Conservation (phyloP, 2,888 invertebrate genomes). For the Endotricha flammealis region DNA sequence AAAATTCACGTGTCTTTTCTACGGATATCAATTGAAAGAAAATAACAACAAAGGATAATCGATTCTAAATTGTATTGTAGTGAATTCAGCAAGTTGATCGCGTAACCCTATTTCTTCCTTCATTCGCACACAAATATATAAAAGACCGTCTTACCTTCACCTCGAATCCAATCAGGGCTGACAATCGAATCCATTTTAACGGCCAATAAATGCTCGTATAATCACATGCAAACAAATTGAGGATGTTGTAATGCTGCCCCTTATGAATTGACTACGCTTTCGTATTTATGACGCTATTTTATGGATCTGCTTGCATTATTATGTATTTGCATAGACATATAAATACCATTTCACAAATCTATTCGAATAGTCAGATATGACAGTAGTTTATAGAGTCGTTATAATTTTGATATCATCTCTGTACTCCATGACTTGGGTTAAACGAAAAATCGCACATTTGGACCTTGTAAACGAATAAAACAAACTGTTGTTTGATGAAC, state of each 20-base stretch:
- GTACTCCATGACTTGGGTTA: too few species aligned
- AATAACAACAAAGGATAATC: slow-evolving; percentile 3
- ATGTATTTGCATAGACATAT: too few species aligned
- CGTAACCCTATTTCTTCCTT: slow-evolving; percentile 2
- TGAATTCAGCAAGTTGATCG: neutral
- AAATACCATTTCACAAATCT: too few species aligned
- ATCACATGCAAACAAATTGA: slow-evolving; percentile 1
- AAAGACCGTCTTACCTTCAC: neutral
- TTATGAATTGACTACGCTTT: neutral
- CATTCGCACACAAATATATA: neutral
- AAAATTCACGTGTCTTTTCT: neutral
- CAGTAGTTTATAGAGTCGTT: too few species aligned
- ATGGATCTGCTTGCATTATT: too few species aligned
- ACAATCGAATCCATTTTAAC: slow-evolving; percentile 1
- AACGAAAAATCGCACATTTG: too few species aligned
- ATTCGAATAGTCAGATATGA: too few species aligned
- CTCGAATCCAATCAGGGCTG: slow-evolving; percentile 1
- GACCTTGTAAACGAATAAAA: too few species aligned
- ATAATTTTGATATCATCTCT: too few species aligned
- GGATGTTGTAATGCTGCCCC: neutral
- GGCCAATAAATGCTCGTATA: slow-evolving; percentile 1
- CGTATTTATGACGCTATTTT: neutral
- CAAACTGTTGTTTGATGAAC: too few species aligned
- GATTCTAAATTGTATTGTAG: neutral
- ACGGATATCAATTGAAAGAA: neutral